Evolutionary conservation across 1,140 invertebrate species (phyloP).

Genomic region (Lordiphosa mommai): DNA sequence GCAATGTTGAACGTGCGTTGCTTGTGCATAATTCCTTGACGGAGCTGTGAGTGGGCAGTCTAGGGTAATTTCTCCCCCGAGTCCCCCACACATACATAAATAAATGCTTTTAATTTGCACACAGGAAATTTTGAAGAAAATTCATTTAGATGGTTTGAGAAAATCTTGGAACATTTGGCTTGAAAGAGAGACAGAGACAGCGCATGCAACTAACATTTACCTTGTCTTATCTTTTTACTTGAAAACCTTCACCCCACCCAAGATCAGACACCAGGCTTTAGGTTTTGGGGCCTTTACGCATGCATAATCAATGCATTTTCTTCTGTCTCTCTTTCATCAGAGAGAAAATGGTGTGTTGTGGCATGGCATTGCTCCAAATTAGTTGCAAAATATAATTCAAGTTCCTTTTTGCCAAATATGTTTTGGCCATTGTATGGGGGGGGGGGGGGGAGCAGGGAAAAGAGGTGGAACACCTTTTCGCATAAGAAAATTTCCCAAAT

Average conservation of each 20-base stretch:
- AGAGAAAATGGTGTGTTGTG: not conserved
- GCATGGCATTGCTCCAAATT: slow-evolving; percentile 35
- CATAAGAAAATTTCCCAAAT: not conserved
- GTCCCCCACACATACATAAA: slow-evolving; percentile 34
- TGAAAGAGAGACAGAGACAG: not conserved
- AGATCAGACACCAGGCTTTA: not conserved
- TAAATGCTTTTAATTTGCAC: slow-evolving; percentile 72
- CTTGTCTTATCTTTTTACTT: slow-evolving; percentile 72
- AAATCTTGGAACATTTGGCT: slow-evolving; percentile 46
- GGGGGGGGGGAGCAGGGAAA: not conserved
- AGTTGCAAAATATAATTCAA: slow-evolving; percentile 63
- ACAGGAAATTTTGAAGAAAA: slow-evolving; percentile 69
- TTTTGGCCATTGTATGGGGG: slow-evolving; percentile 2
- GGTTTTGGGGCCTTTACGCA: slow-evolving; percentile 61
- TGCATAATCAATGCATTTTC: slow-evolving; percentile 74
- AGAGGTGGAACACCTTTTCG: slow-evolving; percentile 2
- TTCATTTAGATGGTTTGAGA: slow-evolving; percentile 35
- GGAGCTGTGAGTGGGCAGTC: not conserved
- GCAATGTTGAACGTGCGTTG: slow-evolving; percentile 53
- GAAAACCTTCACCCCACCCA: slow-evolving; percentile 26
- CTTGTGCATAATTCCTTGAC: slow-evolving; percentile 66
- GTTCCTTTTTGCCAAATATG: slow-evolving; percentile 16
- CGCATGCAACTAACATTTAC: slow-evolving; percentile 27
- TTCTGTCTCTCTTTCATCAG: too few species aligned
- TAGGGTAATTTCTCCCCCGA: slow-evolving; percentile 64